A percentile compares a stretch with the other conserved stretches of the same genome.
These are phyloP conservation scores for Drosophila nigricruria DNA, from an alignment of 2,888 invertebrate genomes.

Conservation along the genomic window DNA sequence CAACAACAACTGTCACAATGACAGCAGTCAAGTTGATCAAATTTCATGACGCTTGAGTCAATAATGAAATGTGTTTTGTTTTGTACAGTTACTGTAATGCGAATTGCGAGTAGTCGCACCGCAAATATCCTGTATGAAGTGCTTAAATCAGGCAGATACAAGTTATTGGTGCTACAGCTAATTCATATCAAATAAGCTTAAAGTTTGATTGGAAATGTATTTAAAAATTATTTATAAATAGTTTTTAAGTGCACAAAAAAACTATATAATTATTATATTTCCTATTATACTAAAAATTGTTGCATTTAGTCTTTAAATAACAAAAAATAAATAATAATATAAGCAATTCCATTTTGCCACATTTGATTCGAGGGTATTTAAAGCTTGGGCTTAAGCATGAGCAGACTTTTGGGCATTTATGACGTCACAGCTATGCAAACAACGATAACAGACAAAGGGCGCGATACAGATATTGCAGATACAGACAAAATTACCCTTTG, in stretches of 20 bases:
- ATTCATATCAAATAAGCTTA: background rate
- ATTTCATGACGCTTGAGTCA: constrained; percentile 36
- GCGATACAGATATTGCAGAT: constrained; percentile 56
- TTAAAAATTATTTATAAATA: constrained; percentile 1
- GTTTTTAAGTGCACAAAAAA: background rate
- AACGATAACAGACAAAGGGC: constrained; percentile 40
- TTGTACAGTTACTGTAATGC: constrained; percentile 36
- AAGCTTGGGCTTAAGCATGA: background rate
- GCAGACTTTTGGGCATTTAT: constrained; percentile 20
- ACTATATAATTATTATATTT: background rate
- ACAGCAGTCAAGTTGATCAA: constrained; percentile 36
- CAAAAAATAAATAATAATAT: background rate
- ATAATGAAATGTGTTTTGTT: constrained; percentile 36
- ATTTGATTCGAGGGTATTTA: background rate
- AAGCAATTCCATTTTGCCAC: too few species aligned
- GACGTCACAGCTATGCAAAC: constrained; percentile 46
- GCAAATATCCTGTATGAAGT: constrained; percentile 3
- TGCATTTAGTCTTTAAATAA: background rate
- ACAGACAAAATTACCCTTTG: constrained; percentile 74
- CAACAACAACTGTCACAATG: constrained; percentile 15
- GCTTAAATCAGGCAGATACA: background rate
- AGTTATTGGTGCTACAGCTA: background rate
- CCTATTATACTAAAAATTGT: too few species aligned
- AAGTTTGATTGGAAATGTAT: background rate
- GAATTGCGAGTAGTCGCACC: constrained; percentile 4